These are phyloP conservation scores for Eurystomus glaucurus DNA, from an alignment of 2,797 vertebrate genomes.

Conservation along the genomic window DNA sequence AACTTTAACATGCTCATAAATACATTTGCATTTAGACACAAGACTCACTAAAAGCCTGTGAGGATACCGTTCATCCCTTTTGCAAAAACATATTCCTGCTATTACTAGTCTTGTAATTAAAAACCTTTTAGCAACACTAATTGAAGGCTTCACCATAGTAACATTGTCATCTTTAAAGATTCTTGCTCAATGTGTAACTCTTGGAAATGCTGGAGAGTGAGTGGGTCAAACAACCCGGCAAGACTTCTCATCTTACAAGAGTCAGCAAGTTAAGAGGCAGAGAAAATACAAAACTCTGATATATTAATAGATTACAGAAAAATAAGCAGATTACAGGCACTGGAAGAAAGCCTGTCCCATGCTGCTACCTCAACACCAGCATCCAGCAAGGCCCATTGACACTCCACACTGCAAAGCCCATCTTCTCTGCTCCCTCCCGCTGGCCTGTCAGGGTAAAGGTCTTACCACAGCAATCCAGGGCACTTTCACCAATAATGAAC, in stretches of 20 bases:
- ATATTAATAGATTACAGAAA: neutral
- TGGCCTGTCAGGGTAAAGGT: neutral
- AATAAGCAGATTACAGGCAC: neutral
- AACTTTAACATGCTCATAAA: constrained; percentile 47
- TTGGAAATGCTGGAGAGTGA: neutral
- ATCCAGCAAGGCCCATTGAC: neutral
- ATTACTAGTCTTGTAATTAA: constrained; percentile 72
- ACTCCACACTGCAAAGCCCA: neutral
- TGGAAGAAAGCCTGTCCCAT: neutral
- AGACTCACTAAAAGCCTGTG: constrained; percentile 60
- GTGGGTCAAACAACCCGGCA: neutral
- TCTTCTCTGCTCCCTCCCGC: neutral
- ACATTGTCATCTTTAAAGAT: neutral
- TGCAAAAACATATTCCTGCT: constrained; percentile 69
- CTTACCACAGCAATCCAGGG: constrained; percentile 7
- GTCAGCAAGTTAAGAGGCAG: neutral
- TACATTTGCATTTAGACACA: constrained; percentile 53
- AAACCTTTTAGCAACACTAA: constrained; percentile 62
- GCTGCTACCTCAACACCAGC: neutral
- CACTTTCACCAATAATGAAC: constrained; percentile 62
- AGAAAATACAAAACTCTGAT: neutral
- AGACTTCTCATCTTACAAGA: neutral
- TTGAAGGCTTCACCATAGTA: constrained; percentile 28
- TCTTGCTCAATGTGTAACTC: neutral
- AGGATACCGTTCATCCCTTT: constrained; percentile 47